Percentiles rank a stretch among this genome's conserved stretches.
These are phyloP conservation scores for Zaprionus ghesquierei DNA, from an alignment of 1,140 invertebrate species.

Conservation along the genomic window DNA sequence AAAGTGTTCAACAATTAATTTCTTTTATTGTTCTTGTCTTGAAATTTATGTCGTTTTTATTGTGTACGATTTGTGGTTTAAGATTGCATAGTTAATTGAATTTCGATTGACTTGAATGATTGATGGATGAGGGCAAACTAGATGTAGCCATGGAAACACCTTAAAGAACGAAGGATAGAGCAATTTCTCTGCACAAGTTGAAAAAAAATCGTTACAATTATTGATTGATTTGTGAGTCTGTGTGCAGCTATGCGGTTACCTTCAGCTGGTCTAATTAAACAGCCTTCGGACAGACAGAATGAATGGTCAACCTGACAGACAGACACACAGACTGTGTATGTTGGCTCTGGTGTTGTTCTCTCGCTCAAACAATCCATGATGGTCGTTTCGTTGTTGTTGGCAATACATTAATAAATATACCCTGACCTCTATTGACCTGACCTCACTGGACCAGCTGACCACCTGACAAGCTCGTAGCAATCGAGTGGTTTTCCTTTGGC, in stretches of 20 bases:
- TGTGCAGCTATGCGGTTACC: neutral
- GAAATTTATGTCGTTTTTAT: too few species aligned
- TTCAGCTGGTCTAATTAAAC: constrained; percentile 58
- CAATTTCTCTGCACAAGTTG: neutral
- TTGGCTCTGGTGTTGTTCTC: neutral
- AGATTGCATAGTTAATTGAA: constrained; percentile 49
- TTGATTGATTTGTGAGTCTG: neutral
- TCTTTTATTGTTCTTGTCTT: neutral
- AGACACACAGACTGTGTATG: neutral
- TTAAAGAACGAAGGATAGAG: neutral
- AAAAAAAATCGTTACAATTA: neutral
- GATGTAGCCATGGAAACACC: neutral
- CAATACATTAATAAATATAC: constrained; percentile 46
- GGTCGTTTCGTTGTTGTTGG: constrained; percentile 11
- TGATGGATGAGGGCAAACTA: constrained; percentile 16
- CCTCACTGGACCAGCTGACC: constrained; percentile 15
- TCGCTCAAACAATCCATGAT: constrained; percentile 3
- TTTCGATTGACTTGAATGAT: constrained; percentile 28
- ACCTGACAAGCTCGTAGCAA: neutral
- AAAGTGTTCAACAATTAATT: too few species aligned
- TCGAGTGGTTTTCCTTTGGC: neutral
- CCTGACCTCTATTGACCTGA: constrained; percentile 35
- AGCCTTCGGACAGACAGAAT: constrained; percentile 31
- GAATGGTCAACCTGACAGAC: neutral
- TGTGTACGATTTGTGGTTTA: neutral